A percentile compares a stretch with the other conserved stretches of the same genome.
Evolutionary conservation across 2,888 invertebrate species (phyloP).

Genomic region (Falcaria lacertinaria): DNA sequence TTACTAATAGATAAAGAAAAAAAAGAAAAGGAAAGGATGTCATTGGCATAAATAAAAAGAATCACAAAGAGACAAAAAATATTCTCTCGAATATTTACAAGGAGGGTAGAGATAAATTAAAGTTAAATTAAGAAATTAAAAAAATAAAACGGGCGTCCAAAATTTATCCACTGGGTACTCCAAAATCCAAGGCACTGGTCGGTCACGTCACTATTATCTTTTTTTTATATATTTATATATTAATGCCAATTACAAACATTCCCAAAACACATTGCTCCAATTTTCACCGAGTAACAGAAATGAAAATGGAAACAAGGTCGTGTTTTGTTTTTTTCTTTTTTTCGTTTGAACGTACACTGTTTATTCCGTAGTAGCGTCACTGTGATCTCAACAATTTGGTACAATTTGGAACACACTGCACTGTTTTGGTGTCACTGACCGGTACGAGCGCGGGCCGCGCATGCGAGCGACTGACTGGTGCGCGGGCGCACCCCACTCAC

Average conservation of each 20-base stretch:
- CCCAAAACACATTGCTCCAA: slow-evolving; percentile 47
- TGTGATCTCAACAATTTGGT: slow-evolving; percentile 34
- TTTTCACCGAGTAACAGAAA: slow-evolving; percentile 13
- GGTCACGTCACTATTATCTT: too few relatives aligned
- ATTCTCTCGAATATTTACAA: slow-evolving; percentile 64
- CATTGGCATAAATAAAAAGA: slow-evolving; percentile 73
- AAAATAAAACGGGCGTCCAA: slow-evolving; percentile 52
- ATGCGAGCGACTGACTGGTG: slow-evolving; percentile 60
- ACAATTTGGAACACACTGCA: slow-evolving; percentile 33
- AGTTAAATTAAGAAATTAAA: slow-evolving; percentile 30
- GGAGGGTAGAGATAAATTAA: slow-evolving; percentile 34
- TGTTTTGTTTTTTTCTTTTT: slow-evolving; percentile 36
- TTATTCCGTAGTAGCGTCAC: slow-evolving; percentile 44
- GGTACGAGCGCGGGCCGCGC: slow-evolving; percentile 67
- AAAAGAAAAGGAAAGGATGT: slow-evolving; percentile 61
- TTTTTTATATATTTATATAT: slow-evolving; percentile 25
- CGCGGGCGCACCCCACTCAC: slow-evolving; percentile 77
- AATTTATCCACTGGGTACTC: slow-evolving; percentile 58
- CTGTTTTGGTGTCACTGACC: slow-evolving; percentile 41
- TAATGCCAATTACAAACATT: slow-evolving; percentile 76
- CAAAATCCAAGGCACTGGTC: slow-evolving; percentile 61
- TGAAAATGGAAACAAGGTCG: slow-evolving; percentile 34
- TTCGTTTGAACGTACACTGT: slow-evolving; percentile 62
- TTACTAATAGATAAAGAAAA: slow-evolving; percentile 36
- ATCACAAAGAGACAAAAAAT: slow-evolving; percentile 37